These are phyloP conservation scores for Calyptomena viridis DNA, from an alignment of 2,113 vertebrate genomes.

Conservation along the genomic window DNA sequence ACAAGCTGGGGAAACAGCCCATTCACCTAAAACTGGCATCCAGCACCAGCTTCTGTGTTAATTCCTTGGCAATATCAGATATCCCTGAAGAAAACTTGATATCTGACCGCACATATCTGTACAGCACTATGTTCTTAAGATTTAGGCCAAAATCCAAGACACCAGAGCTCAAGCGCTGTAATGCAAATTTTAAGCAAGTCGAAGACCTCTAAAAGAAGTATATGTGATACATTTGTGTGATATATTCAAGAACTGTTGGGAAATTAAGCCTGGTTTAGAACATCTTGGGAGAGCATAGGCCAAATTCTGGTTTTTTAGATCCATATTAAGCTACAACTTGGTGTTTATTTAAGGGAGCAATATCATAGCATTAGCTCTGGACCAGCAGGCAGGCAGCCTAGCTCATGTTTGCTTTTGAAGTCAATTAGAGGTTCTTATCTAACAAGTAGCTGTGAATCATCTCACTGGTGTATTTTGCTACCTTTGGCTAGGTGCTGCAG, in stretches of 20 bases:
- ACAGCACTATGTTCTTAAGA: background rate
- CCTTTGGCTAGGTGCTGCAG: background rate
- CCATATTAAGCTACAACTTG: background rate
- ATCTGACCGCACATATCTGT: background rate
- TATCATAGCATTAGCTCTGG: background rate
- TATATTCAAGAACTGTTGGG: background rate
- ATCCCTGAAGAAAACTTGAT: background rate
- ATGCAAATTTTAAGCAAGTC: background rate
- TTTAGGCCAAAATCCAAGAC: background rate
- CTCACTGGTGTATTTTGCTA: background rate
- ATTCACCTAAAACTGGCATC: background rate
- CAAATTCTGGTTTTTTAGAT: background rate
- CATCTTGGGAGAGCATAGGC: background rate
- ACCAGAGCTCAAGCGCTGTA: background rate
- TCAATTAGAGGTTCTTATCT: background rate
- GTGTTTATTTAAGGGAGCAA: background rate
- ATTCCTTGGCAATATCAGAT: background rate
- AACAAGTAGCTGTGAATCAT: background rate
- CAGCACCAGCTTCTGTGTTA: background rate
- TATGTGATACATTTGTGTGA: background rate
- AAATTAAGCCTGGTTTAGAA: background rate
- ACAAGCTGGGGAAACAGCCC: background rate
- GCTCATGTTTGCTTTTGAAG: background rate
- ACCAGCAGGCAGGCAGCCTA: background rate
- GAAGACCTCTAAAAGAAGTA: background rate